Evolutionary conservation across 2,797 vertebrate genomes (phyloP), one percentile per base, ranked within the genome.

Genomic region (Lemur catta): DNA sequence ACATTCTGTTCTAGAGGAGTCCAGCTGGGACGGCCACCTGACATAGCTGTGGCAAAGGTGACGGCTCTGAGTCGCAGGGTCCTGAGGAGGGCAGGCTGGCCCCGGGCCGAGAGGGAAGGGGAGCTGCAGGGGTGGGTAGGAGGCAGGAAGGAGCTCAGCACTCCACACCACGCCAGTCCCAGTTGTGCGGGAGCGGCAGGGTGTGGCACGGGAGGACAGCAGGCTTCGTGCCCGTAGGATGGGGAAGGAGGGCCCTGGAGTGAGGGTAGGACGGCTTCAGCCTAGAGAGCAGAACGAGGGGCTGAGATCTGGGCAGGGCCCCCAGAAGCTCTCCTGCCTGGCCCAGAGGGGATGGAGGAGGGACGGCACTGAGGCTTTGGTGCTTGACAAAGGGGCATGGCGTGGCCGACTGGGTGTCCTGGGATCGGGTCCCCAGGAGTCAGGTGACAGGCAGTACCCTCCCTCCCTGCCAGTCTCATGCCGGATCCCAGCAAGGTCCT

Each of bases 241-340:
- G 46, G 22, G 63, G 26, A 55, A 3, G 2, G 28, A 22, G 41
- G 11, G 20, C 18, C 6, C 15, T 7, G 2, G 26, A 65, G 18
- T 24, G 11, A 24, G 15, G 18, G 41, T 30, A 48, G 22, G 33
- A 14, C 33, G n/a, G 33, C 17, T 10, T 30, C n/a, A 1, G 24
- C 15, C 12, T 24, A 13, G 4, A 2, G 38, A 43, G 13, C 17
- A n/a, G 48, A 3, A 35, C 0, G 0, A 12, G 1, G 0, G 30
- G 24, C 41, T 4, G 15, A n/a, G 81, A 52, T 15, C 43, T 33
- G 55, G 46, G 30, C 1, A 0, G 48, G n/a, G 38, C 46, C 71
- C 15, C 22, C 0, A 0, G 52, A 52, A 65, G 41, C n/a, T 57
- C 35, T 35, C 4, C 0, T 4, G 24, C 6, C 76, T 52, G 22